Percentiles rank a stretch among this genome's conserved stretches.
phyloP scores from a whole-genome alignment of 2,113 vertebrate species.

The Illadopsis cleaveri region DNA sequence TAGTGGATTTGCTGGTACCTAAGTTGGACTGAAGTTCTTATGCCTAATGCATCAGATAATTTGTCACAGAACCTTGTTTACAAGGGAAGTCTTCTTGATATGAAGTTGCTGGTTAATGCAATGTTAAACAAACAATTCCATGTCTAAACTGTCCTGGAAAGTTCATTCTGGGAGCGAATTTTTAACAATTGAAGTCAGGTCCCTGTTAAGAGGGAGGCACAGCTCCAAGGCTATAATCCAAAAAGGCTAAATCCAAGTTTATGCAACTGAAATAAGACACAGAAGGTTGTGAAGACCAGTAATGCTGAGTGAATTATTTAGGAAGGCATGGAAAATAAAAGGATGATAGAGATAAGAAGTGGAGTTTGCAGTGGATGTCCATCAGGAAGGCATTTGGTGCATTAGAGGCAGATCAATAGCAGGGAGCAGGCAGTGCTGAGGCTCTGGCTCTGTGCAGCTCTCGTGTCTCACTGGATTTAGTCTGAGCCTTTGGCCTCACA shows the following conservation, averaged over 20 bases:
- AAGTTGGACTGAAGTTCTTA: background rate
- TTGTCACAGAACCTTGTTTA: background rate
- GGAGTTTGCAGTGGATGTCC: background rate
- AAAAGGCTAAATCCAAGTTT: background rate
- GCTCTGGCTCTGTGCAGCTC: background rate
- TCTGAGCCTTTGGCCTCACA: background rate
- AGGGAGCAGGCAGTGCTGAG: background rate
- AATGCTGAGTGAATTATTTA: slow-evolving; percentile 10
- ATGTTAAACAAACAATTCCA: background rate
- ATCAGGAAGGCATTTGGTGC: slow-evolving; percentile 4
- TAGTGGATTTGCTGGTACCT: background rate
- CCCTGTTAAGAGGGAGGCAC: background rate
- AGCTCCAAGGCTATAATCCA: background rate
- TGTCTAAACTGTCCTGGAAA: background rate
- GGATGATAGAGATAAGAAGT: background rate
- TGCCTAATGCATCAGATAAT: background rate
- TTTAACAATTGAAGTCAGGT: background rate
- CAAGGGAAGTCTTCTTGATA: background rate
- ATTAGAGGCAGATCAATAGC: slow-evolving; percentile 10
- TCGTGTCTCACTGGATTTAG: background rate
- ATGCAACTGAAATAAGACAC: background rate
- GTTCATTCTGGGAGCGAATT: background rate
- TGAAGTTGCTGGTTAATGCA: background rate
- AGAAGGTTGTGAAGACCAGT: background rate
- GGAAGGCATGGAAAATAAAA: background rate